phyloP scores from a whole-genome alignment of 2,797 vertebrate species.

The Thalassophryne amazonica region DNA sequence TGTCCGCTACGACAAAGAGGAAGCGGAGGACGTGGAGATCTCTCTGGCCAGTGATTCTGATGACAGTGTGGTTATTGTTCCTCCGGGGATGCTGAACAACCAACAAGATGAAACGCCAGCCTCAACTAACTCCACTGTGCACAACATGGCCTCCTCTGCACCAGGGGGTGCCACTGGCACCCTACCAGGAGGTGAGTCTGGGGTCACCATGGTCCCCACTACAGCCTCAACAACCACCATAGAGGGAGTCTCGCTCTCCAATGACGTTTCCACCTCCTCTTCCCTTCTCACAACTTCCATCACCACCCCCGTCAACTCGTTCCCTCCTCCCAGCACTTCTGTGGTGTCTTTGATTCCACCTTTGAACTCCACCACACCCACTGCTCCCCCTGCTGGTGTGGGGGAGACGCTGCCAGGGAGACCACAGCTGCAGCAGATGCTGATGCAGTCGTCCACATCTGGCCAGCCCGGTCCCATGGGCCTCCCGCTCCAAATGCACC shows the following conservation, averaged over 20 bases:
- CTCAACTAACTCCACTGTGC: constrained; percentile 15
- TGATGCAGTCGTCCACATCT: constrained; percentile 65
- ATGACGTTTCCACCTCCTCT: constrained; percentile 57
- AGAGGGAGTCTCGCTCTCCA: constrained; percentile 50
- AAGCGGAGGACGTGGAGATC: constrained; percentile 88
- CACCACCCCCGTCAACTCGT: constrained; percentile 62
- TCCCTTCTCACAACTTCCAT: constrained; percentile 59
- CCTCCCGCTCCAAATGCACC: constrained; percentile 63
- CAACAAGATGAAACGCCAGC: constrained; percentile 51
- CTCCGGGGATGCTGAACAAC: constrained; percentile 76
- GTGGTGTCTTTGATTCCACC: constrained; percentile 76
- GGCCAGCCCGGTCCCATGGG: constrained; percentile 41
- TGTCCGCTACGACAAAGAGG: constrained; percentile 89
- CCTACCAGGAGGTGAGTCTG: constrained; percentile 43
- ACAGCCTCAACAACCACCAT: constrained; percentile 28
- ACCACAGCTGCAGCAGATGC: constrained; percentile 78
- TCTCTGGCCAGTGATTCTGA: constrained; percentile 90
- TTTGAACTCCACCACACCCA: constrained; percentile 51
- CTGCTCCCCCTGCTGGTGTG: constrained; percentile 42
- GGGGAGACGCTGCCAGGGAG: constrained; percentile 47
- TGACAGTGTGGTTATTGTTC: constrained; percentile 92
- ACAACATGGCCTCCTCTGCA: constrained; percentile 33
- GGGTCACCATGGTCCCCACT: constrained; percentile 44
- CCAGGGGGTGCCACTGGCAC: constrained; percentile 11
- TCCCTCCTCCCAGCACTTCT: constrained; percentile 64